Base-by-base conservation (phyloP, 2,797 vertebrate genomes). In the Thamnophis elegans region DNA sequence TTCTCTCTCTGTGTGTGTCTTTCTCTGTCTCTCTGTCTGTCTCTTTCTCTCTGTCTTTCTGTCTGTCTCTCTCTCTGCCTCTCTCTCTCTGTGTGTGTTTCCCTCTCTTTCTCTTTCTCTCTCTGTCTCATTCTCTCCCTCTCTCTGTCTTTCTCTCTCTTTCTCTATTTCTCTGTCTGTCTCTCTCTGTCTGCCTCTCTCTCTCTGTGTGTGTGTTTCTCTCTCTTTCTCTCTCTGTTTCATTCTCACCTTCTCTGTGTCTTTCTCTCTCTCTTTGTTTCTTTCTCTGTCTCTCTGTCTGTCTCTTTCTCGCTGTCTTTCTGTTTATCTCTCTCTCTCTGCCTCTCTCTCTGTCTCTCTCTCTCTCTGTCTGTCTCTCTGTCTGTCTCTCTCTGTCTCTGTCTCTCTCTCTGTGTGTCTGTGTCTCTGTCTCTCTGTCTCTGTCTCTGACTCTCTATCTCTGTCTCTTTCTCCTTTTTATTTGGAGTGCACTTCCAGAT, bases 401-500 rank as follows among this genome's bases (percentile, higher is more conserved):
- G 2, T 5, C 47, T 47, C 3, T 47, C 47, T 47, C 47, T 47
- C 47, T n/a, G n/a, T 96, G 2, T 73, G 42, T 47, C 96, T 96
- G 87, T 47, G 5, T n/a, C 92, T 47, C 47, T 47, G 47, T 5
- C 47, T 47, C 3, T 47, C 47, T 47, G 47, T 47, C 87, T 42
- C 7, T n/a, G 92, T 96, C 12, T 65, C 96, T 96, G 96, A 96
- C 65, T 92, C 85, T 91, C 87, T 91, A 47, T n/a, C n/a, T 96
- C 2, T 73, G 96, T 96, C 54, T 58, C 51, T 90, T 96, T 96
- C 96, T 97, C 53, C 91, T 26, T 89, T 73, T 90, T 62, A 96
- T 98, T 95, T 90, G 85, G n/a, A 95, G 94, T 96, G 95, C 95
- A 96, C 96, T 97, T 97, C 97, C 98, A 99, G 98, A 98, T 98